Percentiles rank a stretch among this genome's conserved stretches.
Conservation (phyloP, 2,113 vertebrate genomes). For the Lota lota region DNA sequence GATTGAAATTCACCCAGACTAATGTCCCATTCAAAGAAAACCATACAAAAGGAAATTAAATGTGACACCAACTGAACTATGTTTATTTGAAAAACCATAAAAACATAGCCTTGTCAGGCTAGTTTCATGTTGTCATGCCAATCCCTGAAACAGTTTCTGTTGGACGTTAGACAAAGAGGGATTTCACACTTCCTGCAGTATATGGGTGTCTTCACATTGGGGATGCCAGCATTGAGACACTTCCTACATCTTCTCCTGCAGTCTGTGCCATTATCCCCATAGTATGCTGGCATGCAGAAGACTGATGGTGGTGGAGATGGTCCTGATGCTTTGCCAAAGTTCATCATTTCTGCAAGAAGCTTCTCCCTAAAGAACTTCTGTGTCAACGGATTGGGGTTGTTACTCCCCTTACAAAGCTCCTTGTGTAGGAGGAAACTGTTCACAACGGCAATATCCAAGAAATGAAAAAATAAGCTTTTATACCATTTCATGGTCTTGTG, state of each 20-base stretch:
- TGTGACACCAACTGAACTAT: too few relatives aligned
- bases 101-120: too few relatives aligned
- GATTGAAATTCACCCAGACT: too few relatives aligned
- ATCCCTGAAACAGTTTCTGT: not conserved
- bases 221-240: not conserved
- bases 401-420: not conserved
- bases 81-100: too few relatives aligned
- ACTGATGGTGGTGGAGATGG: not conserved
- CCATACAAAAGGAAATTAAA: too few relatives aligned
- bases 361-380: slow-evolving; percentile 1
- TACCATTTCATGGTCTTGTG: slow-evolving; percentile 28
- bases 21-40: too few relatives aligned
- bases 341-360: not conserved
- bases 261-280: not conserved
- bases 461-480: slow-evolving; percentile 22
- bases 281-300: not conserved
- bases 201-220: not conserved
- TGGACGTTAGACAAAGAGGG: not conserved
- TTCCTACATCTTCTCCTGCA: not conserved
- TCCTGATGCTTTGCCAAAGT: not conserved
- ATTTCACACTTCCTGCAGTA: not conserved
- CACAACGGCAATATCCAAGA: slow-evolving; percentile 22
- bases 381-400: not conserved
- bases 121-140: not conserved
- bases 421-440: slow-evolving; percentile 24